phyloP scores from a whole-genome alignment of 2,113 vertebrate species.

The Myrmophylax atrothorax region DNA sequence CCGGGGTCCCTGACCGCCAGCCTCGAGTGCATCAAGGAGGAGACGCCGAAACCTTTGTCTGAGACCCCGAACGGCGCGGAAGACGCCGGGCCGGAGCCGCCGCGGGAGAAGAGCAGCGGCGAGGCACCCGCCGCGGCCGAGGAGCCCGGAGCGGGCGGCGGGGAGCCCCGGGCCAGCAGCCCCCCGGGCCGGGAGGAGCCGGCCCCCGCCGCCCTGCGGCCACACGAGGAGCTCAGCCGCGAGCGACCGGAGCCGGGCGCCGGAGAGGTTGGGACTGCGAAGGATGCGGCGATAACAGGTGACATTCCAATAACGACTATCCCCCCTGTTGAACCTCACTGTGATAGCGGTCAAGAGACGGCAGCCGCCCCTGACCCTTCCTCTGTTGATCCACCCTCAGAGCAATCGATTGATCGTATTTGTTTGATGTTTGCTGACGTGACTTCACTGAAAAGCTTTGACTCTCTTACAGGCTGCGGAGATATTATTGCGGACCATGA shows the following conservation, averaged over 20 bases:
- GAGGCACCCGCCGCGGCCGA: background rate
- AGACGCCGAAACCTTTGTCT: background rate
- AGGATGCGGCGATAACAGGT: constrained; percentile 77
- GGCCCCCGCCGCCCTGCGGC: background rate
- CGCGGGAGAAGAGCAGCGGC: background rate
- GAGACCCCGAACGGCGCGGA: background rate
- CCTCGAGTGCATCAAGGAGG: constrained; percentile 18
- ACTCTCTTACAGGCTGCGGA: constrained; percentile 98
- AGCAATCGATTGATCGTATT: constrained; percentile 87
- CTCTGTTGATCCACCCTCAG: constrained; percentile 90
- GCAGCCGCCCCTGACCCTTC: constrained; percentile 80
- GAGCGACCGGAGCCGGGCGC: constrained; percentile 28
- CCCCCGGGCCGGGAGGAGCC: constrained; percentile 9
- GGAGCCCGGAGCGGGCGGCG: constrained; percentile 32
- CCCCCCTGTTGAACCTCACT: constrained; percentile 73
- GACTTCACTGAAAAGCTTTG: constrained; percentile 99
- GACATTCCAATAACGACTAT: constrained; percentile 75
- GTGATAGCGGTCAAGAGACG: constrained; percentile 74
- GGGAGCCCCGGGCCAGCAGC: background rate
- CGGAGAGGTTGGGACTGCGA: constrained; percentile 55
- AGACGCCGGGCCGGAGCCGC: background rate
- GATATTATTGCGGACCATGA: constrained; percentile 98
- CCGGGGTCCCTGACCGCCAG: constrained; percentile 18
- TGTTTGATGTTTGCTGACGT: constrained; percentile 96
- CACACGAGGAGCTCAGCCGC: constrained; percentile 47